Conservation (phyloP, 2,113 vertebrate species). For the Felis chaus region DNA sequence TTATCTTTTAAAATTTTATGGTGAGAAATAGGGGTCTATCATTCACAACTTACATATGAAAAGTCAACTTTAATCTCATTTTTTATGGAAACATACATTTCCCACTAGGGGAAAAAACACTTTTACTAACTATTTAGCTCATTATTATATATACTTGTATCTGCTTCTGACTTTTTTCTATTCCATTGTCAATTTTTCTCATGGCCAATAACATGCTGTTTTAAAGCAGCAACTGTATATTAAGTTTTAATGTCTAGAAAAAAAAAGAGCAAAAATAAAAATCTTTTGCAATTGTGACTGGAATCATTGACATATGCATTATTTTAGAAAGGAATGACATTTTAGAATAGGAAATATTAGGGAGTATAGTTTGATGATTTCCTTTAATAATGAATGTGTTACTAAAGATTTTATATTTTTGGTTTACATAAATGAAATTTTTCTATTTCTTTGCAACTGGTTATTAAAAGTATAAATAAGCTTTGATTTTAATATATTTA, state of each 20-base stretch:
- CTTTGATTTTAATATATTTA: constrained; percentile 30
- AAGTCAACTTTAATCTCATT: background rate
- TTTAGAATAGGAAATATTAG: background rate
- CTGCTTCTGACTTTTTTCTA: background rate
- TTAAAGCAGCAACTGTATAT: background rate
- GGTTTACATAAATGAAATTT: background rate
- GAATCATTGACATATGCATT: constrained; percentile 10
- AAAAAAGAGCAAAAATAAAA: constrained; percentile 52
- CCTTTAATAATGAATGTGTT: background rate
- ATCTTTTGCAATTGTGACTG: background rate
- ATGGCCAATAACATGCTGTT: background rate
- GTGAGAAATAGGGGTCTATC: background rate
- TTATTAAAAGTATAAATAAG: background rate
- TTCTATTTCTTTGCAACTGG: background rate
- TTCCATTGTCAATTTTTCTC: background rate
- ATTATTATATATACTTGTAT: constrained; percentile 20
- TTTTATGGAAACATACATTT: background rate
- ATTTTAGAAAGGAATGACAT: constrained; percentile 10
- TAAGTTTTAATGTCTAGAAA: constrained; percentile 11
- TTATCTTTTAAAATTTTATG: background rate
- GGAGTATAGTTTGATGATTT: background rate
- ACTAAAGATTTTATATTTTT: constrained; percentile 6
- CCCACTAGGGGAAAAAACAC: background rate
- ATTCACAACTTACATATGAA: background rate
- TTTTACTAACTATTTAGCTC: background rate